These are phyloP conservation scores for Brienomyrus brachyistius DNA, from an alignment of 2,113 vertebrate species.

Conservation along the genomic window DNA sequence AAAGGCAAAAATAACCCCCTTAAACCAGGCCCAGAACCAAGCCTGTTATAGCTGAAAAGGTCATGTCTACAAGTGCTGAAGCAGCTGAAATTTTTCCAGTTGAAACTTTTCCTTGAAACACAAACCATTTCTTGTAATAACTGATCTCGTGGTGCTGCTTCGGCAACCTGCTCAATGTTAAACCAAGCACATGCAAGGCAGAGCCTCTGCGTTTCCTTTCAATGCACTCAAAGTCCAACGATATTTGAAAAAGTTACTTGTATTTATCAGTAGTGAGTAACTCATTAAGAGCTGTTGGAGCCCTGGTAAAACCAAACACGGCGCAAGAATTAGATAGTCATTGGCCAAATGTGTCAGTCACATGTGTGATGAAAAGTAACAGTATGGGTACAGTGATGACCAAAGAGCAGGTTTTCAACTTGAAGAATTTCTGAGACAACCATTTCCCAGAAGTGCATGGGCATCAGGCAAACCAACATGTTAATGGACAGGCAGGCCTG, in stretches of 20 bases:
- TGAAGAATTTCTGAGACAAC: neutral
- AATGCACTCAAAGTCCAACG: neutral
- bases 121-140: neutral
- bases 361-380: neutral
- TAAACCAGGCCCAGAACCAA: neutral
- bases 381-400: neutral
- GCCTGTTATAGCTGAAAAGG: neutral
- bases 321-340: neutral
- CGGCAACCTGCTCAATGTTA: neutral
- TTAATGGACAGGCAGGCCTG: neutral
- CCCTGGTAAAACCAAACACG: neutral
- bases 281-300: neutral
- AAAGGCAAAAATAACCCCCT: neutral
- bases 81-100: neutral
- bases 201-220: neutral
- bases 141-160: neutral
- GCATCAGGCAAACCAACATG: neutral
- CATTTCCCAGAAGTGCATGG: neutral
- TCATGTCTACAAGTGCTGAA: neutral
- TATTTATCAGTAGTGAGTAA: neutral
- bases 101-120: neutral
- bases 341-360: neutral
- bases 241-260: neutral
- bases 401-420: neutral
- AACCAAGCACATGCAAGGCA: neutral